Base-by-base conservation (phyloP, 1,140 invertebrate species). In the Maconellicoccus hirsutus region DNA sequence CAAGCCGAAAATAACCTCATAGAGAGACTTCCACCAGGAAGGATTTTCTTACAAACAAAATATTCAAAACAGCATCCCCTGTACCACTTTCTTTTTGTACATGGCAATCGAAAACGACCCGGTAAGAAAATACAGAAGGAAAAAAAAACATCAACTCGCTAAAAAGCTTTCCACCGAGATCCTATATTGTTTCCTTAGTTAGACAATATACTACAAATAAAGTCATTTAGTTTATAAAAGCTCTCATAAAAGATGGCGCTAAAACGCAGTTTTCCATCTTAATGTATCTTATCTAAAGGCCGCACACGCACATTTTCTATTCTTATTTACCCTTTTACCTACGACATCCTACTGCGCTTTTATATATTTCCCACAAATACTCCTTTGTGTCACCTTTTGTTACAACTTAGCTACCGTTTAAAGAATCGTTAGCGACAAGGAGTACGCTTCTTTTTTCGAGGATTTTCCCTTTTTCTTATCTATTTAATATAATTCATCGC, bases 261-360 rank as follows among this genome's bases (percentile, higher is more conserved):
- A 26, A 66, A 66, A 66, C 61, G 61, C 61, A 26, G 22, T 26
- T 66, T 26, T 26, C 61, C 61, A 66, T 66, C 61, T 66, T 66
- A 66, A 66, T 66, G 61, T 66, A 66, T 66, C 61, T 66, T 66
- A 66, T 66, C 61, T 66, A 25, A 66, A 23, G 61, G 61, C 21
- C 61, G 61, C 61, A 66, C 25, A 66, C 61, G 61, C 61, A 66
- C 61, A 66, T 66, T 66, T 66, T 66, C 61, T 26, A 66, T 66
- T 66, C 61, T 66, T 66, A 66, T 66, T 66, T 66, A 66, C 61
- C 61, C 61, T 26, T 66, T 66, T 66, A 52, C 42, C 42, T 52
- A 52, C 42, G 42, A 52, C 42, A 52, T 8, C 42, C 42, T 52
- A 52, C 42, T 52, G 42, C 42, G 42, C 42, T 52, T 52, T 52